Evolutionary conservation across 2,888 invertebrate genomes (phyloP).

Genomic region (Mythimna albipuncta): DNA sequence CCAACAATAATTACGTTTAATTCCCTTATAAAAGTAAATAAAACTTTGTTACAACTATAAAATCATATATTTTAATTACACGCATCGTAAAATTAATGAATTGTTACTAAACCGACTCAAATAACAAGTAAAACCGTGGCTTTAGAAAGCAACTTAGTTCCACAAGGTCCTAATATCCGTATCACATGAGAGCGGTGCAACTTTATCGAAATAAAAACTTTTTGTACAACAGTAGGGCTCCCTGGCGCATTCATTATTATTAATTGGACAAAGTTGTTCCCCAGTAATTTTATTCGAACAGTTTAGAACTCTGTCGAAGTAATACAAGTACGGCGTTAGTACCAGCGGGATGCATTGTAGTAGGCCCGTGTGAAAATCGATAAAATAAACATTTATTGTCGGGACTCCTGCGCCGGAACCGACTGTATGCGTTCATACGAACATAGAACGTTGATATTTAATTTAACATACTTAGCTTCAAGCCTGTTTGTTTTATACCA

Average conservation of each 20-base stretch:
- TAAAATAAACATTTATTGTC: constrained; percentile 87
- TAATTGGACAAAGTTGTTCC: constrained; percentile 86
- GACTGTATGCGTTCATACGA: constrained; percentile 48
- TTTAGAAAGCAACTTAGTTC: constrained; percentile 70
- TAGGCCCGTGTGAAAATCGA: constrained; percentile 88
- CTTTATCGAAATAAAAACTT: constrained; percentile 85
- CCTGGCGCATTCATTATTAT: constrained; percentile 85
- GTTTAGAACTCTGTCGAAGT: constrained; percentile 82
- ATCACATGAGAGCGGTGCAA: constrained; percentile 77
- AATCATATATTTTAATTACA: constrained; percentile 79
- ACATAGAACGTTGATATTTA: constrained; percentile 53
- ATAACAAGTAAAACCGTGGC: constrained; percentile 76
- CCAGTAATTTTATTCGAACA: constrained; percentile 79
- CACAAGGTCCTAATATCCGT: constrained; percentile 79
- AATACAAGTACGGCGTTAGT: constrained; percentile 66
- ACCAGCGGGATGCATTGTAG: constrained; percentile 80
- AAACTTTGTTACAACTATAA: constrained; percentile 43
- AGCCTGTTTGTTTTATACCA: constrained; percentile 16
- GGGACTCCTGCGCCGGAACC: constrained; percentile 67
- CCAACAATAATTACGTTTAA: constrained; percentile 20
- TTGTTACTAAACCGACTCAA: constrained; percentile 79
- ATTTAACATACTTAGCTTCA: constrained; percentile 17
- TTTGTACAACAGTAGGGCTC: constrained; percentile 80
- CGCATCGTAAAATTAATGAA: constrained; percentile 86
- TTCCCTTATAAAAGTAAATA: constrained; percentile 49